Evolutionary conservation across 2,888 invertebrate species (phyloP), one percentile per base, ranked within the genome.

Genomic region (Hydroisotoma schaefferi): DNA sequence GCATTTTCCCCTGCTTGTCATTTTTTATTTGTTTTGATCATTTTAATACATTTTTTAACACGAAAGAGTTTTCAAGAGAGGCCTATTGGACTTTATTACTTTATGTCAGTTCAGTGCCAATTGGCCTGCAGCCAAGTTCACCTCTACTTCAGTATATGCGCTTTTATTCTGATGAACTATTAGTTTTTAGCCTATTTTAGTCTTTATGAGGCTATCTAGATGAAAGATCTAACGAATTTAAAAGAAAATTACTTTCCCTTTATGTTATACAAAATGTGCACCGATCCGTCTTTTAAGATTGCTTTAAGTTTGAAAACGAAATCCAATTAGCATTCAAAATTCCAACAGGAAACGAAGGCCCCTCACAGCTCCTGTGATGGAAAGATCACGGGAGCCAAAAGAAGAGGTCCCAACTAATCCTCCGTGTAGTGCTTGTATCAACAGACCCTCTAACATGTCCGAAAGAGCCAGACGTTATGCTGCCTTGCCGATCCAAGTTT

Each of bases 401-500:
- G 67, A 69, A 76, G 47, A 57, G 48, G 20, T 56, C 12, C 28
- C 43, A 8, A 27, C 57, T 6, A 55, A 58, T 40, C 56, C 46
- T 15, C 48, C 38, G 26, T 51, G 62, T 6, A 53, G 43, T 53
- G 53, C 53, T 2, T 53, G 53, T 25, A 38, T 53, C 23, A 53
- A 53, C 23, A 60, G 67, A 58, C 69, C 69, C n/a, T 68, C 69
- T 23, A 72, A 72, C 55, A 65, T 72, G 65, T 71, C 70, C 2
- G 72, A 72, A 44, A 57, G 72, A 55, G 72, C 72, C 10, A 53
- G 67, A 27, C 49, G 72, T 40, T 80, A 94, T 76, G 94, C 94
- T 0, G 90, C 92, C 0, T 77, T 92, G 61, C 91, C 94, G 0
- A 92, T 94, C 74, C 82, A 93, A 56, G 90, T 94, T 43, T 94